These are phyloP conservation scores for Mesocentrotus franciscanus DNA, from an alignment of 53 echinoderm and acorn worm species.

Conservation along the genomic window DNA sequence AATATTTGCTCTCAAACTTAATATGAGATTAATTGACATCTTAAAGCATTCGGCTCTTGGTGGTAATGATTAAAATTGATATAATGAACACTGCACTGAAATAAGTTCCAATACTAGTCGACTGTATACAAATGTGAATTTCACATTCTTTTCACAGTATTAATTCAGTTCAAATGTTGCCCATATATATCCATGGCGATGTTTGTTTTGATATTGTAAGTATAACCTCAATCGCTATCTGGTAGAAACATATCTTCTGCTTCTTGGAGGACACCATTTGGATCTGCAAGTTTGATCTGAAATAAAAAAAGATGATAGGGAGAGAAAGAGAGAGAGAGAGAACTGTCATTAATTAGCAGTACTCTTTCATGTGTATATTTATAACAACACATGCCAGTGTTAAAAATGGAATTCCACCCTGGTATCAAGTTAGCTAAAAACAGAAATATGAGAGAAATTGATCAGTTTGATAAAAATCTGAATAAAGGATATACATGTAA, in stretches of 20 bases:
- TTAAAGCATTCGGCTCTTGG: not conserved
- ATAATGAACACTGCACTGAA: not conserved
- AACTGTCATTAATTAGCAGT: not conserved
- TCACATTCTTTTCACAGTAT: not conserved
- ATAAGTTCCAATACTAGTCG: not conserved
- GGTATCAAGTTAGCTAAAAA: no score
- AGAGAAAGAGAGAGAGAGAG: not conserved
- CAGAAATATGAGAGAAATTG: no score
- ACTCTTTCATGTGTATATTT: not conserved
- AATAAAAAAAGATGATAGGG: constrained; percentile 32
- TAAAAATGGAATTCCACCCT: no score
- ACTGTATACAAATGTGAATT: not conserved
- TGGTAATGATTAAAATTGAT: not conserved
- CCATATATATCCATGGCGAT: not conserved
- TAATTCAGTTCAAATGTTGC: not conserved
- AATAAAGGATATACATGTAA: no score
- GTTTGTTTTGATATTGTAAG: not conserved
- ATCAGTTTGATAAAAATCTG: no score
- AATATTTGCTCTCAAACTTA: not conserved
- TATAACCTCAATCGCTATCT: constrained; percentile 84
- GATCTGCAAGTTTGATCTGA: constrained; percentile 84
- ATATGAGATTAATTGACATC: not conserved
- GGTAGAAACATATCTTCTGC: constrained; percentile 93
- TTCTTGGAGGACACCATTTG: constrained; percentile 83
- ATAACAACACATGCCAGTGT: no score